phyloP scores from a whole-genome alignment of 2,113 vertebrate genomes.

The Elanoides forficatus region DNA sequence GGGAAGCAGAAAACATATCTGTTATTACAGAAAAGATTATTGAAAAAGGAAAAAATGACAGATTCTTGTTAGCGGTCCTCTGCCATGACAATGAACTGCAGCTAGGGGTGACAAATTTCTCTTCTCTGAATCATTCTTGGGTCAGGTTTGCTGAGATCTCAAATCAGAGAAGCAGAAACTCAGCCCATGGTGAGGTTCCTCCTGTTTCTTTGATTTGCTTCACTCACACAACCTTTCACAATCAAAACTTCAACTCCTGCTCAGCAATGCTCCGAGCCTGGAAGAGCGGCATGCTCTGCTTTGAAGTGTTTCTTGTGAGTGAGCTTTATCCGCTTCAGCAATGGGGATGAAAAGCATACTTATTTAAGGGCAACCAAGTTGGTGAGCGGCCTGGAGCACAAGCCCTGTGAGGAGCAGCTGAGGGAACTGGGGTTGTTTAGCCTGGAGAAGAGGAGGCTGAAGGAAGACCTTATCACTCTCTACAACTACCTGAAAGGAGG shows the following conservation, averaged over 20 bases:
- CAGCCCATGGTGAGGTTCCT: neutral
- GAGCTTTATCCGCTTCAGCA: neutral
- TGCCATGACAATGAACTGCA: neutral
- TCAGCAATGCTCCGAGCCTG: neutral
- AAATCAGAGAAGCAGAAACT: neutral
- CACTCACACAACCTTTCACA: neutral
- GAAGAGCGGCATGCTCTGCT: neutral
- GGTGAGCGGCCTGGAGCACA: no score
- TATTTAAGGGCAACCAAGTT: neutral
- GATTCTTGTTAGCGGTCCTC: neutral
- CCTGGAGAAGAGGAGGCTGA: no score
- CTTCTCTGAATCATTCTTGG: neutral
- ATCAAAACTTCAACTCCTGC: neutral
- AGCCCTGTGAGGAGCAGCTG: no score
- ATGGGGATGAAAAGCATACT: neutral
- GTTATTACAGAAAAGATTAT: neutral
- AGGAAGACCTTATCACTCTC: no score
- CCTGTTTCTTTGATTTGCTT: neutral
- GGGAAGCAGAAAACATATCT: neutral
- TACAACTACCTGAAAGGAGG: no score
- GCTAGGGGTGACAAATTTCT: neutral
- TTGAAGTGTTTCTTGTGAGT: neutral
- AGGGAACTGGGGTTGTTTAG: no score
- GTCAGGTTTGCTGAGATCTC: neutral
- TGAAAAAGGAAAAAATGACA: neutral